Percentiles rank a stretch among this genome's conserved stretches.
Evolutionary conservation across 2,113 vertebrate species (phyloP).

Genomic region (Anolis sagrei): DNA sequence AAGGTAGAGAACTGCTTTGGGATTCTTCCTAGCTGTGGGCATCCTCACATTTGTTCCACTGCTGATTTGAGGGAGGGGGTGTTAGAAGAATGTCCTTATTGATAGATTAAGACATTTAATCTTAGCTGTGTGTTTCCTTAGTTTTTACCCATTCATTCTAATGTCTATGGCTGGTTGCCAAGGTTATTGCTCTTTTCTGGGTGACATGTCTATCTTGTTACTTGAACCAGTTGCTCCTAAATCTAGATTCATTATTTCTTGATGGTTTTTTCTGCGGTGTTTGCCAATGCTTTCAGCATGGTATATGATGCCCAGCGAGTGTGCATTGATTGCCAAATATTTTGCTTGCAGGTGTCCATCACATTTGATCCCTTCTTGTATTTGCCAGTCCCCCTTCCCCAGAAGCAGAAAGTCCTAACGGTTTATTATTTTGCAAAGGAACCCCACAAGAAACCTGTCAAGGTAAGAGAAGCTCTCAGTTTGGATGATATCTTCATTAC

Average conservation of each 20-base stretch:
- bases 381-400: slow-evolving; percentile 93
- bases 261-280: background rate
- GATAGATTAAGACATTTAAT: background rate
- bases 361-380: slow-evolving; percentile 99
- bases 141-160: background rate
- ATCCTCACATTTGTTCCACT: background rate
- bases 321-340: slow-evolving; percentile 6
- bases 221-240: background rate
- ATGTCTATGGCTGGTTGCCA: background rate
- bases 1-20: slow-evolving; percentile 82
- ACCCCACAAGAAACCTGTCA: slow-evolving; percentile 94
- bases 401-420: slow-evolving; percentile 97
- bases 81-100: background rate
- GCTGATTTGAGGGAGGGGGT: too few relatives aligned
- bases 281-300: background rate
- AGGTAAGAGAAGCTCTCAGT: slow-evolving; percentile 80
- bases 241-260: background rate
- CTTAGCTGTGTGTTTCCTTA: background rate
- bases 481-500: background rate
- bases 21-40: background rate
- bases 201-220: background rate
- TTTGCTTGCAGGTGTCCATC: slow-evolving; percentile 89
- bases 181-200: background rate
- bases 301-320: accelerated
- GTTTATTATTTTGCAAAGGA: slow-evolving; percentile 96